phyloP scores from a whole-genome alignment of 2,113 vertebrate genomes.

The Tachycineta bicolor region DNA sequence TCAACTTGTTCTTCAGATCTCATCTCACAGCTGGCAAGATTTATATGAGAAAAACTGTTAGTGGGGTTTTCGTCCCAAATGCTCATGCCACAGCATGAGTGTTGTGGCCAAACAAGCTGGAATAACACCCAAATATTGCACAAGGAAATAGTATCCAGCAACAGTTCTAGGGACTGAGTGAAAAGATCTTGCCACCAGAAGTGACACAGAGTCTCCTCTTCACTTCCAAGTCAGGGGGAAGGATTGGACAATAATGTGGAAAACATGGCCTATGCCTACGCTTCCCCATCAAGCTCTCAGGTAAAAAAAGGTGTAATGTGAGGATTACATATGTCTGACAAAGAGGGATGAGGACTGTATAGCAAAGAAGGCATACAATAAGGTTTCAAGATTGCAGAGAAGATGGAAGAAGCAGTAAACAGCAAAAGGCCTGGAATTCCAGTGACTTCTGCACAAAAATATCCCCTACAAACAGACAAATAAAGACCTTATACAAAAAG shows the following conservation, averaged over 20 bases:
- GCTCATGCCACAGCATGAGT: accelerated
- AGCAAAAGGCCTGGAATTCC: not conserved
- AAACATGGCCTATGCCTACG: not conserved
- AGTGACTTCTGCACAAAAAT: not conserved
- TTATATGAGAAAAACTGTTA: not conserved
- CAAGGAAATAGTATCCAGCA: not conserved
- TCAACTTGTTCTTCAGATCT: not conserved
- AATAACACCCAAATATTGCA: not conserved
- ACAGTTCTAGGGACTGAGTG: not conserved
- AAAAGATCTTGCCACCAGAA: not conserved
- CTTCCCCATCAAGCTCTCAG: not conserved
- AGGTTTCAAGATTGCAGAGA: not conserved
- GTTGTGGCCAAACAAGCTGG: not conserved
- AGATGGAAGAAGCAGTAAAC: not conserved
- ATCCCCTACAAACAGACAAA: accelerated
- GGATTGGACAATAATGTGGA: not conserved
- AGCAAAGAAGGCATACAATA: not conserved
- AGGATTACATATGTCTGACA: not conserved
- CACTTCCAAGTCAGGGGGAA: not conserved
- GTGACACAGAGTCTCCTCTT: not conserved
- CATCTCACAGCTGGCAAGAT: not conserved
- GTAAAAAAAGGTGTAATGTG: not conserved
- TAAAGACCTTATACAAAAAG: not conserved
- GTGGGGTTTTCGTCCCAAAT: not conserved
- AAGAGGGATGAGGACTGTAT: not conserved